Evolutionary conservation across 2,113 vertebrate genomes (phyloP).

Genomic region (Tyto alba): DNA sequence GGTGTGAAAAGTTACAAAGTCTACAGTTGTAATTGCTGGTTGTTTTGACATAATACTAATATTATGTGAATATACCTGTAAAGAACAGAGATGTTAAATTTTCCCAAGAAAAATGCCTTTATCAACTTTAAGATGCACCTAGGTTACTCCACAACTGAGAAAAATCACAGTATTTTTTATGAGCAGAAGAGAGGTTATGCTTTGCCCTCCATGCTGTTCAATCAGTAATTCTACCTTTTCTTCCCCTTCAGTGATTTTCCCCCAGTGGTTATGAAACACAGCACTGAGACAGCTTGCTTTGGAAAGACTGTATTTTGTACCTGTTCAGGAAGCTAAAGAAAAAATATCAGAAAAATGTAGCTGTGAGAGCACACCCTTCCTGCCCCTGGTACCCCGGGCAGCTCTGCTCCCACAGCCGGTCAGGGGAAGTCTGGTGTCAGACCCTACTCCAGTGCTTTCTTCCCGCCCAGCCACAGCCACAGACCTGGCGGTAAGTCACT

Average conservation of each 20-base stretch:
- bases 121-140: not conserved
- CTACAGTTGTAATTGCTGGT: not conserved
- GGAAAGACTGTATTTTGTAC: not conserved
- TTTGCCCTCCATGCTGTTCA: not conserved
- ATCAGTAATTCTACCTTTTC: conserved; percentile 7
- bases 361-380: not conserved
- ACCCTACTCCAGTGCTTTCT: not conserved
- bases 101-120: not conserved
- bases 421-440: not conserved
- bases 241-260: not conserved
- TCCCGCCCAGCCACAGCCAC: not conserved
- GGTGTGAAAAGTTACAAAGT: not conserved
- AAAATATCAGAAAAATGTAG: not conserved
- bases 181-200: not conserved
- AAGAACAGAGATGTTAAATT: not conserved
- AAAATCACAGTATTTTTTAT: not conserved
- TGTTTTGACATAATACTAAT: not conserved
- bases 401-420: accelerated
- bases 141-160: not conserved
- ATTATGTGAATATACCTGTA: not conserved
- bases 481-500: not conserved
- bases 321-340: accelerated
- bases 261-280: not conserved
- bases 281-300: not conserved
- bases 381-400: not conserved